Conservation (phyloP, 2,888 invertebrate genomes). For the Crematogaster levior region DNA sequence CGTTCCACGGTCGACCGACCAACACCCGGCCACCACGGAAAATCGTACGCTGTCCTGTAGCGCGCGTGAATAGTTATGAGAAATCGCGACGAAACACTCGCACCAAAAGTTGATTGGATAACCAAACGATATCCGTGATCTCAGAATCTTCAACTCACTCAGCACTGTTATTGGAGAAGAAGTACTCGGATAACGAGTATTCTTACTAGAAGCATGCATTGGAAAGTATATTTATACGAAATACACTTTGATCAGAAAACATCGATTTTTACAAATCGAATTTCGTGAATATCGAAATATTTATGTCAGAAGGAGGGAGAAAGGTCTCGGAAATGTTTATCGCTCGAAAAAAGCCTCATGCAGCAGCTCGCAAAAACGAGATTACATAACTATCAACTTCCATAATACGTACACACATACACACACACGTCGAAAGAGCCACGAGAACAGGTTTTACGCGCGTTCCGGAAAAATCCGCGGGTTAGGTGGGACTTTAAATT, state of each 20-base stretch:
- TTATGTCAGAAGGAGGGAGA: neutral
- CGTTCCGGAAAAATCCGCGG: constrained; percentile 59
- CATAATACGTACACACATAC: neutral
- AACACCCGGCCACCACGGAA: constrained; percentile 34
- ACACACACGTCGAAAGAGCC: neutral
- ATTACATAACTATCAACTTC: constrained; percentile 36
- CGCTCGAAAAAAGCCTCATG: neutral
- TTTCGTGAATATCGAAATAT: neutral
- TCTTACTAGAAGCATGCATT: neutral
- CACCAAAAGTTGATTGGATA: constrained; percentile 20
- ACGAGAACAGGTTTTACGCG: constrained; percentile 34
- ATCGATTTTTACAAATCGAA: neutral
- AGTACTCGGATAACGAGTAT: neutral
- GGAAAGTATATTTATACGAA: too few species aligned
- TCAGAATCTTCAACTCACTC: constrained; percentile 3
- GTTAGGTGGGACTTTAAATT: constrained; percentile 38
- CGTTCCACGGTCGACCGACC: constrained; percentile 69
- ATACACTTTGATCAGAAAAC: neutral
- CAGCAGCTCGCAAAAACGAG: constrained; percentile 22
- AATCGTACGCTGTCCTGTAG: constrained; percentile 50
- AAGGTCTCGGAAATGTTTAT: neutral
- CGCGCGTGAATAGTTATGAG: constrained; percentile 73
- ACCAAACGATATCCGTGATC: neutral
- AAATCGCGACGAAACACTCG: constrained; percentile 61
- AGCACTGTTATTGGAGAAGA: neutral